phyloP scores from a whole-genome alignment of 2,797 vertebrate genomes.

The Peromyscus aztecus region DNA sequence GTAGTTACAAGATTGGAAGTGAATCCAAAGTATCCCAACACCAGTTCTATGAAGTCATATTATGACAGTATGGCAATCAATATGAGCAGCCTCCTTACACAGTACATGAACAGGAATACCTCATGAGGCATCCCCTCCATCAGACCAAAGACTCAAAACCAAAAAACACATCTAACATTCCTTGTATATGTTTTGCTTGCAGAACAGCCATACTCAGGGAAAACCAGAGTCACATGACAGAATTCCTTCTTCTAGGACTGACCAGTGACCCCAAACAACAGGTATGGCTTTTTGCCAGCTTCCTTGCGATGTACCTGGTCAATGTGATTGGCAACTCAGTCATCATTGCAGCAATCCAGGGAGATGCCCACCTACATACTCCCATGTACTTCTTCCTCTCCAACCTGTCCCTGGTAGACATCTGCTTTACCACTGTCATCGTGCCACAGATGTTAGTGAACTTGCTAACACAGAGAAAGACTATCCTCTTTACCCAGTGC shows the following conservation, averaged over 20 bases:
- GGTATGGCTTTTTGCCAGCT: slow-evolving; percentile 62
- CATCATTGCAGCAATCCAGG: slow-evolving; percentile 64
- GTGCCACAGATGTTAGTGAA: slow-evolving; percentile 70
- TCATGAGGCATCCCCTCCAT: neutral
- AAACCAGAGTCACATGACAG: slow-evolving; percentile 61
- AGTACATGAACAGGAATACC: neutral
- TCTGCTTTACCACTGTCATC: slow-evolving; percentile 62
- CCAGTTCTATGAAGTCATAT: neutral
- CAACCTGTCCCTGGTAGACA: slow-evolving; percentile 74
- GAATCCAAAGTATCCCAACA: neutral
- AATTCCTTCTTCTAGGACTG: slow-evolving; percentile 79
- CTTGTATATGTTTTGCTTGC: neutral
- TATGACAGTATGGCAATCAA: neutral
- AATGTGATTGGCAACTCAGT: slow-evolving; percentile 68
- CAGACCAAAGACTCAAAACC: neutral
- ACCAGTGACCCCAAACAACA: slow-evolving; percentile 51
- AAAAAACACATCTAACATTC: slow-evolving; percentile 7
- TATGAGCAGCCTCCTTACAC: neutral
- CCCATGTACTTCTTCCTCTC: slow-evolving; percentile 80
- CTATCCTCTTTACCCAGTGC: slow-evolving; percentile 59
- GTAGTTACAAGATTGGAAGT: neutral
- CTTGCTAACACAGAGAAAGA: slow-evolving; percentile 58
- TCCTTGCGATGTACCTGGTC: slow-evolving; percentile 73
- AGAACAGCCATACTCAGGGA: neutral
- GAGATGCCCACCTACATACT: slow-evolving; percentile 35